Evolutionary conservation across 2,113 vertebrate genomes (phyloP).

Genomic region (Oncorhynchus mykiss): DNA sequence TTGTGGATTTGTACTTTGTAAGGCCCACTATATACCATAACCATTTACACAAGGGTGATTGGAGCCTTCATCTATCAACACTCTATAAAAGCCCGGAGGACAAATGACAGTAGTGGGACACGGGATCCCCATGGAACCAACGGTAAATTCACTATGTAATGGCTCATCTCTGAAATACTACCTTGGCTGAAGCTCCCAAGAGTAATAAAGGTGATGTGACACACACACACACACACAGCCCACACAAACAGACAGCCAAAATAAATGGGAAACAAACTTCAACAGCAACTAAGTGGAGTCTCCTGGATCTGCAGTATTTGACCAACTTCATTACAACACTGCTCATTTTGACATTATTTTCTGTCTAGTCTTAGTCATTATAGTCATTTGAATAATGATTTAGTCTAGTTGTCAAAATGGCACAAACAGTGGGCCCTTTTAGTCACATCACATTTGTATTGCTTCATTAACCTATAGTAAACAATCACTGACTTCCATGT

Average conservation of each 20-base stretch:
- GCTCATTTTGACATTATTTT: neutral
- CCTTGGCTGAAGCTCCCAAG: conserved; percentile 14
- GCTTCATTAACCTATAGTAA: no score
- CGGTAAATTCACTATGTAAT: conserved; percentile 30
- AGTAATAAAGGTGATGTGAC: conserved; percentile 7
- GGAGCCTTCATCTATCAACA: conserved; percentile 24
- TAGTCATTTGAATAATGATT: no score
- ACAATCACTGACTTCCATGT: no score
- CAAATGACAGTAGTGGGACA: conserved; percentile 1
- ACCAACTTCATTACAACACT: neutral
- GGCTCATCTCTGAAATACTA: conserved; percentile 26
- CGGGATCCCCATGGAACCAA: conserved; percentile 5
- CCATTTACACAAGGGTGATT: conserved; percentile 8
- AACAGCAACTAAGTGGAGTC: neutral
- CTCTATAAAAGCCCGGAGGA: conserved; percentile 12
- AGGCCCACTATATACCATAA: conserved; percentile 6
- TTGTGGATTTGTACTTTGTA: neutral
- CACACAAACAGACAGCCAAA: neutral
- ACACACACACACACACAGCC: neutral
- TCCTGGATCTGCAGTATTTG: neutral
- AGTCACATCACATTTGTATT: no score
- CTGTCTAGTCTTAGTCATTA: neutral
- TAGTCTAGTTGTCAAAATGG: no score
- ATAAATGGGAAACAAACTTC: neutral
- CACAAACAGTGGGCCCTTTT: no score